Evolutionary conservation across 2,888 invertebrate species (phyloP).

Genomic region (Rapana venosa): DNA sequence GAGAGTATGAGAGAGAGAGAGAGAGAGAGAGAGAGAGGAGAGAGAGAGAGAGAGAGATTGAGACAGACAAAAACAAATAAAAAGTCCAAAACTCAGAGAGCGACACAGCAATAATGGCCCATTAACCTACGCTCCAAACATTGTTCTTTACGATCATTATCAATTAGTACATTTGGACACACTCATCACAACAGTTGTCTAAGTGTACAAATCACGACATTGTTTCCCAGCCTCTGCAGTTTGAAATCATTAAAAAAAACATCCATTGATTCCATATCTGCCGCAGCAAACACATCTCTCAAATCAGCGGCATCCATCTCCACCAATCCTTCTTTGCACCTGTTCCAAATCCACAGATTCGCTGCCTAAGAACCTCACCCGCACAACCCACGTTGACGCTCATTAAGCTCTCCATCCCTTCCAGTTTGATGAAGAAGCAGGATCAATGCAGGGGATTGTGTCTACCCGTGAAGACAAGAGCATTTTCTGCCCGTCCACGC

Average conservation of each 20-base stretch:
- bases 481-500: conserved; percentile 8
- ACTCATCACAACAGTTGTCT: not conserved
- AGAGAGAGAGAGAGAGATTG: too few relatives aligned
- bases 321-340: conserved; percentile 10
- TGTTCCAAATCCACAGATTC: conserved; percentile 10
- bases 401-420: not conserved
- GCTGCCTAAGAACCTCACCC: not conserved
- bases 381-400: not conserved
- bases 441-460: conserved; percentile 12
- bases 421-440: not conserved
- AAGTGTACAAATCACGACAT: not conserved
- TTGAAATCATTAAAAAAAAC: not conserved
- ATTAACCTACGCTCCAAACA: not conserved
- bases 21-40: too few relatives aligned
- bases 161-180: not conserved
- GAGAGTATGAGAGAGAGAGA: too few relatives aligned
- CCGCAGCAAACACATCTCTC: not conserved
- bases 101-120: too few relatives aligned
- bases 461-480: not conserved
- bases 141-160: not conserved
- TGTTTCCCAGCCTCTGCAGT: not conserved
- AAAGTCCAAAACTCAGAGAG: too few relatives aligned
- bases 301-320: not conserved
- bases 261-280: not conserved
- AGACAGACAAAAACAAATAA: too few relatives aligned